Evolutionary conservation across 2,888 invertebrate genomes (phyloP).

Genomic region (Tineola bisselliella): DNA sequence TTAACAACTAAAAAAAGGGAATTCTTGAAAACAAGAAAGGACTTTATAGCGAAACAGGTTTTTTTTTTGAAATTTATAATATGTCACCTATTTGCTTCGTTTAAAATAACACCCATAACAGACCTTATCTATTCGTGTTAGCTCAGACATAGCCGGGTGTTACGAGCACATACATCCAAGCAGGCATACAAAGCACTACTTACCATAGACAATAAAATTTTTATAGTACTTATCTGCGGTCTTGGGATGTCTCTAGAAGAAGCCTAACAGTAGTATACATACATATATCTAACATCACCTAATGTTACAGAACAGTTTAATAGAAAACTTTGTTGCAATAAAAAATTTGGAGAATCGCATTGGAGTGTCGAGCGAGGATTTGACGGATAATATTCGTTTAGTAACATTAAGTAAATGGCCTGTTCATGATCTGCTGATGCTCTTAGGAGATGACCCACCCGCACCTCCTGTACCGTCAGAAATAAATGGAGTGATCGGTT

Average conservation of each 20-base stretch:
- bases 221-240: too few relatives aligned
- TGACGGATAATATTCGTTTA: conserved; percentile 40
- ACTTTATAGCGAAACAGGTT: conserved; percentile 40
- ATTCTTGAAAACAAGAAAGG: conserved; percentile 41
- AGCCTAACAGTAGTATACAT: too few relatives aligned
- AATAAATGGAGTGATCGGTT: conserved; percentile 41
- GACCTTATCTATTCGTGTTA: too few relatives aligned
- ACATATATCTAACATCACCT: not conserved
- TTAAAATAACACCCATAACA: too few relatives aligned
- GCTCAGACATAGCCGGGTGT: too few relatives aligned
- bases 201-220: too few relatives aligned
- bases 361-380: conserved; percentile 32
- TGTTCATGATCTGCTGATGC: conserved; percentile 43
- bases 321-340: conserved; percentile 41
- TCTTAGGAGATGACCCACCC: conserved; percentile 25
- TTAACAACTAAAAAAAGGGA: conserved; percentile 48
- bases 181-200: too few relatives aligned
- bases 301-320: conserved; percentile 32
- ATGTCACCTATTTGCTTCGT: too few relatives aligned
- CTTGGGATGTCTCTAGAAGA: too few relatives aligned
- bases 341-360: conserved; percentile 41
- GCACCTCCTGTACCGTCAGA: conserved; percentile 25
- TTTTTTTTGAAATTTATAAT: too few relatives aligned
- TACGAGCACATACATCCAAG: too few relatives aligned
- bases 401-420: conserved; percentile 51